Evolutionary conservation across 2,113 vertebrate species (phyloP).

Genomic region (Cheilinus undulatus): DNA sequence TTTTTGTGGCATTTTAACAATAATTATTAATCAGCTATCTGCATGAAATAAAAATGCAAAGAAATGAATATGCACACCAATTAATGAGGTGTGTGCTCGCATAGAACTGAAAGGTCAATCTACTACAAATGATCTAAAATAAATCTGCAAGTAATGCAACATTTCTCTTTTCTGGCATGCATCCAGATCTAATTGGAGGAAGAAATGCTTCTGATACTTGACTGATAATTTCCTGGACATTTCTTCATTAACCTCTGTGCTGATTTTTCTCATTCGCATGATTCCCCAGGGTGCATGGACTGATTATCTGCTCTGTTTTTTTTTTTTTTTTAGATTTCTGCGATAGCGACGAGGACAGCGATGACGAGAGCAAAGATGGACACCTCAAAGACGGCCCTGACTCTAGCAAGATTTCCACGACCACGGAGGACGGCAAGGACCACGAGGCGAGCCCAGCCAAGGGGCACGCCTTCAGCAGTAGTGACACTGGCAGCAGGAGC

Average conservation of each 20-base stretch:
- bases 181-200: neutral
- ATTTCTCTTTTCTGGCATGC: neutral
- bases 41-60: no score
- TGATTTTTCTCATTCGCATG: neutral
- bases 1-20: no score
- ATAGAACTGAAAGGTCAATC: no score
- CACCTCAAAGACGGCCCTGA: slow-evolving; percentile 88
- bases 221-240: no score
- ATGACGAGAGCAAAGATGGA: slow-evolving; percentile 93
- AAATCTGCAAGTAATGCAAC: neutral
- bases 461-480: slow-evolving; percentile 69
- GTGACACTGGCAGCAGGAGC: slow-evolving; percentile 74
- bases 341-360: slow-evolving; percentile 95
- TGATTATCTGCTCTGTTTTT: slow-evolving; percentile 1
- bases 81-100: no score
- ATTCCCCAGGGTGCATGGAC: slow-evolving; percentile 2
- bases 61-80: no score
- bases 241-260: no score
- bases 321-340: slow-evolving; percentile 86
- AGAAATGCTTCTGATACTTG: no score
- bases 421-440: slow-evolving; percentile 88
- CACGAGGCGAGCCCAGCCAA: slow-evolving; percentile 86
- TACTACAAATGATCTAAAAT: no score
- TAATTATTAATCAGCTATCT: no score
- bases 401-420: slow-evolving; percentile 92